Percentiles rank a stretch among this genome's conserved stretches.
Conservation (phyloP, 2,888 invertebrate genomes). For the Syrphus vitripennis region DNA sequence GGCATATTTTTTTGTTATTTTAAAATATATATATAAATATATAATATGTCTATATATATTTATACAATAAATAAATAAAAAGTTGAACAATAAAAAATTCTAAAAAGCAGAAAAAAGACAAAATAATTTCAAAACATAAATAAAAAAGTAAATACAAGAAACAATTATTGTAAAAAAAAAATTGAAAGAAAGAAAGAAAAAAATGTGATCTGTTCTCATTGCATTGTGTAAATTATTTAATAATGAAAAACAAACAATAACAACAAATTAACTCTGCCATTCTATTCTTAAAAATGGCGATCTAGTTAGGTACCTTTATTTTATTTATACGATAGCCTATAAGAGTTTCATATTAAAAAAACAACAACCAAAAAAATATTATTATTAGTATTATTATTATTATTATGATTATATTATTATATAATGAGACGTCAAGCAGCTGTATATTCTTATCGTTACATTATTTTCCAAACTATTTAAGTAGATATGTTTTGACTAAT, state of each 20-base stretch:
- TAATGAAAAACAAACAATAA: background rate
- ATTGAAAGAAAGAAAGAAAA: background rate
- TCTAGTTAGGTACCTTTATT: constrained; percentile 20
- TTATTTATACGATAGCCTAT: constrained; percentile 20
- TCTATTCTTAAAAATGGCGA: constrained; percentile 4
- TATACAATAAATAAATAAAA: background rate
- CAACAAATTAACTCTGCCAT: background rate
- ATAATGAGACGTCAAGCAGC: constrained; percentile 2
- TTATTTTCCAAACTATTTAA: constrained; percentile 7
- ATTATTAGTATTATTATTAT: background rate
- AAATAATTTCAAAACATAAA: background rate
- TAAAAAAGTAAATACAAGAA: background rate
- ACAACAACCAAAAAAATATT: background rate
- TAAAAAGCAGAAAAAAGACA: background rate
- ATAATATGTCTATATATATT: background rate
- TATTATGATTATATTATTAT: background rate
- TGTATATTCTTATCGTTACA: constrained; percentile 22
- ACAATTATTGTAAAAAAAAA: constrained; percentile 4
- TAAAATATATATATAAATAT: background rate
- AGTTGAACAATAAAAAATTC: background rate
- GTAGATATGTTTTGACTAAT: constrained; percentile 28
- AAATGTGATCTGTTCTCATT: constrained; percentile 24
- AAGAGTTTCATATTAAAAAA: background rate
- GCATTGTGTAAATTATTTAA: constrained; percentile 10
- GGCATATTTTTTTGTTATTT: constrained; percentile 6